A percentile compares a stretch with the other conserved stretches of the same genome.
Evolutionary conservation across 2,888 invertebrate species (phyloP).

Genomic region (Meloe dianella): DNA sequence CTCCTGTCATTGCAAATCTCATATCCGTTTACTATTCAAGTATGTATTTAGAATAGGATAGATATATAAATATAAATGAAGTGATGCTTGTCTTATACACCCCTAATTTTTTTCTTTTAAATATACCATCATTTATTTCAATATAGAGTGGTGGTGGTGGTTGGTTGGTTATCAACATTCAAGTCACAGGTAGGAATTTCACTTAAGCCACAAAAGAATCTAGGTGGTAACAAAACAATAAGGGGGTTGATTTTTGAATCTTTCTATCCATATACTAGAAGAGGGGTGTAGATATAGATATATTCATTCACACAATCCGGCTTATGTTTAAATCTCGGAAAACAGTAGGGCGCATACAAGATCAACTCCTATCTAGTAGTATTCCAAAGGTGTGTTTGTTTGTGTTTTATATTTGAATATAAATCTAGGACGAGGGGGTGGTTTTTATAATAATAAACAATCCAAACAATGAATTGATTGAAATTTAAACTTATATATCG

Average conservation of each 20-base stretch:
- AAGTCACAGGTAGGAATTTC: conserved; percentile 23
- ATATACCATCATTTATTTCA: conserved; percentile 3
- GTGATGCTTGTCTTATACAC: background rate
- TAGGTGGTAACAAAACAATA: conserved; percentile 17
- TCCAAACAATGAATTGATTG: background rate
- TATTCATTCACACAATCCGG: conserved; percentile 29
- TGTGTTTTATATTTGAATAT: background rate
- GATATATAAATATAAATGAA: background rate
- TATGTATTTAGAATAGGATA: background rate
- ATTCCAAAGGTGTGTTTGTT: background rate
- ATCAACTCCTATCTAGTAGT: conserved; percentile 4
- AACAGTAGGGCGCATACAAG: conserved; percentile 30
- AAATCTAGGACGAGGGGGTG: background rate
- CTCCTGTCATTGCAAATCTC: conserved; percentile 32
- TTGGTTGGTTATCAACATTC: conserved; percentile 19
- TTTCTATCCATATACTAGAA: background rate
- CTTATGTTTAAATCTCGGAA: conserved; percentile 29
- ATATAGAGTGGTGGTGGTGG: background rate
- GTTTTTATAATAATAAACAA: too few relatives aligned
- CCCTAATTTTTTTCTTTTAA: background rate
- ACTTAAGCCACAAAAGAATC: conserved; percentile 18
- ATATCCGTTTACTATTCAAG: conserved; percentile 23
- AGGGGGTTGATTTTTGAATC: conserved; percentile 25
- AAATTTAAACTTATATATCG: too few relatives aligned
- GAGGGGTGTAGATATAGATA: background rate